phyloP scores from a whole-genome alignment of 2,113 vertebrate genomes.

The Electrona antarctica region DNA sequence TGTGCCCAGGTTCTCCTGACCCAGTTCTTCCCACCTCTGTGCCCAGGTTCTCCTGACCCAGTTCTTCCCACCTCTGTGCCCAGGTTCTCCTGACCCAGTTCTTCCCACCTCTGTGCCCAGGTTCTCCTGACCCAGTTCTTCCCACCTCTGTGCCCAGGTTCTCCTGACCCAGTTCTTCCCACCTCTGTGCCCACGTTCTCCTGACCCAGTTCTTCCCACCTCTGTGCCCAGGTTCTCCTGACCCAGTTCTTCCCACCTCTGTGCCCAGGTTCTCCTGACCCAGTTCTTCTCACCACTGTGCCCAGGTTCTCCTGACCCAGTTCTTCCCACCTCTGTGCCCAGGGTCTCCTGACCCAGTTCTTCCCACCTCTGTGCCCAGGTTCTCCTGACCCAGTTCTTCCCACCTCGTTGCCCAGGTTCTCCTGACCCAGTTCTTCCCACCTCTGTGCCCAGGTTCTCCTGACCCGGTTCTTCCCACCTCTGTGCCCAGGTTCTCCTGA shows the following conservation, averaged over 20 bases:
- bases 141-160: conserved; percentile 69
- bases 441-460: conserved; percentile 72
- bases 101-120: conserved; percentile 62
- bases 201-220: conserved; percentile 59
- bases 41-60: conserved; percentile 78
- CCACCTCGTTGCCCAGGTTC: conserved; percentile 70
- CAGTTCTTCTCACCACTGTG: conserved; percentile 17
- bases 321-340: conserved; percentile 57
- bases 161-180: conserved; percentile 63
- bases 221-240: conserved; percentile 77
- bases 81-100: conserved; percentile 76
- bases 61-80: conserved; percentile 57
- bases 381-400: conserved; percentile 73
- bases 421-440: conserved; percentile 58
- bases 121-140: conserved; percentile 74
- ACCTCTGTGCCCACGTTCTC: conserved; percentile 71
- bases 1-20: conserved; percentile 78
- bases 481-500: conserved; percentile 78
- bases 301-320: conserved; percentile 79
- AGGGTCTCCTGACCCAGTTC: conserved; percentile 76
- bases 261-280: conserved; percentile 78
- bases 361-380: conserved; percentile 61
- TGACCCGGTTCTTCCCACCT: conserved; percentile 58
- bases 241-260: conserved; percentile 32
- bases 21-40: conserved; percentile 11